Base-by-base conservation (phyloP, 2,888 invertebrate species). In the Pachliopta kotzebuea region DNA sequence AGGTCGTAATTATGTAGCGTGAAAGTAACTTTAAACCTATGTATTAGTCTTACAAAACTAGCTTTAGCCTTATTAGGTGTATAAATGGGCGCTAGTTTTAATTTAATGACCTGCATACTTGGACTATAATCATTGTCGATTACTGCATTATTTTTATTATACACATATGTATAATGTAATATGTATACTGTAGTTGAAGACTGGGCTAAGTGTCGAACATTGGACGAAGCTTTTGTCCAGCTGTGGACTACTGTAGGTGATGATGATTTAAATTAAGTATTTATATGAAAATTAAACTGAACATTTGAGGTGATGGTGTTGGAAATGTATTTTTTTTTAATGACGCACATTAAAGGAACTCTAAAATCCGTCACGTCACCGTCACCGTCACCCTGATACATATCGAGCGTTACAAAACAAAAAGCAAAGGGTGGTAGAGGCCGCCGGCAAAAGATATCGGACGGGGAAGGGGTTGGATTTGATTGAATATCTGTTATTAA, bases 401-500 rank as follows among this genome's bases (percentile, higher is more conserved):
- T 70, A 71, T 71, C 71, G 75, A 74, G 71, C 74, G 71, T 68
- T 72, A 74, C 74, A 76, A 82, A 84, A 85, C 84, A 84, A 81
- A 84, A 82, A 79, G 75, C 72, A 74, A 76, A 79, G 84, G 87
- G 86, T 86, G 87, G 86, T 86, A 81, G 86, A 85, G 83, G 85
- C 84, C 85, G 79, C 84, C 80, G 79, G 77, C 84, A 79, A 87
- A 88, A 90, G 90, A 89, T 89, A 89, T 88, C 88, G 89, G 88
- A 78, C 84, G 81, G 83, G 37, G 83, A 80, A 86, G 88, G 90
- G 91, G 90, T 89, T 88, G 88, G 86, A 85, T 89, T 90, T 90
- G 91, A 91, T 91, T 90, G 91, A 91, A 91, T 91, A 91, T 91
- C 90, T 90, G 91, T 87, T 90, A 90, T 91, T 84, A 90, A 85